Percentiles rank a stretch among this genome's conserved stretches.
Conservation (phyloP, 2,113 vertebrate genomes). For the Echinops telfairi region DNA sequence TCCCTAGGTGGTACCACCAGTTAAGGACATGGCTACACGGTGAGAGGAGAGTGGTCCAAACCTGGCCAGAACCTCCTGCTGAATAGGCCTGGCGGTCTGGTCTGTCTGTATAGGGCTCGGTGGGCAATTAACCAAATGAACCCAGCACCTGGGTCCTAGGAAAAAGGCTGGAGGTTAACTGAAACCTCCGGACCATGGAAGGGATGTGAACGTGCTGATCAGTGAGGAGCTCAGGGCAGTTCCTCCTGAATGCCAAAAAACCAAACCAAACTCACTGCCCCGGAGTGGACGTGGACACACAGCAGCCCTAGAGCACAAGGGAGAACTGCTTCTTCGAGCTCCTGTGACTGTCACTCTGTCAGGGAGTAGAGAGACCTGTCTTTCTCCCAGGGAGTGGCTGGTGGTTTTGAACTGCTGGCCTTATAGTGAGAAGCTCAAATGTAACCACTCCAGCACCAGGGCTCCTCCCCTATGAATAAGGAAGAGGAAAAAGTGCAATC, state of each 20-base stretch:
- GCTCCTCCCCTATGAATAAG: background rate
- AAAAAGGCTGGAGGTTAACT: fast-evolving
- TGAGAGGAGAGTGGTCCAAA: background rate
- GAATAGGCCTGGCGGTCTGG: background rate
- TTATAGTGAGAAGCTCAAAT: too few relatives aligned
- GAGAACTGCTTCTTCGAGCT: too few relatives aligned
- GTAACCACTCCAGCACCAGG: too few relatives aligned
- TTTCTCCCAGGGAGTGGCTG: too few relatives aligned
- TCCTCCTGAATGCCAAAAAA: background rate
- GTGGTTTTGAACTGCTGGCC: too few relatives aligned
- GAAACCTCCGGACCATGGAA: background rate
- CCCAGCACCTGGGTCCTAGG: background rate
- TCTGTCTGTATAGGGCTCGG: too few relatives aligned
- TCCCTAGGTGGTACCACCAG: background rate
- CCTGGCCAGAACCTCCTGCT: background rate
- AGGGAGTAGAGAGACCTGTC: too few relatives aligned
- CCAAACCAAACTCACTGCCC: too few relatives aligned
- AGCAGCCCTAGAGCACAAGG: too few relatives aligned
- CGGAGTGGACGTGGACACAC: too few relatives aligned
- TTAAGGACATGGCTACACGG: background rate
- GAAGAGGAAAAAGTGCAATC: background rate
- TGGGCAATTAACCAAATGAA: background rate
- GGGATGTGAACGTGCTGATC: background rate
- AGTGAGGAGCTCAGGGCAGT: background rate
- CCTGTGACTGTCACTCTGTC: too few relatives aligned